Conservation (phyloP, 1,140 invertebrate genomes). For the Drosophila arawakana region DNA sequence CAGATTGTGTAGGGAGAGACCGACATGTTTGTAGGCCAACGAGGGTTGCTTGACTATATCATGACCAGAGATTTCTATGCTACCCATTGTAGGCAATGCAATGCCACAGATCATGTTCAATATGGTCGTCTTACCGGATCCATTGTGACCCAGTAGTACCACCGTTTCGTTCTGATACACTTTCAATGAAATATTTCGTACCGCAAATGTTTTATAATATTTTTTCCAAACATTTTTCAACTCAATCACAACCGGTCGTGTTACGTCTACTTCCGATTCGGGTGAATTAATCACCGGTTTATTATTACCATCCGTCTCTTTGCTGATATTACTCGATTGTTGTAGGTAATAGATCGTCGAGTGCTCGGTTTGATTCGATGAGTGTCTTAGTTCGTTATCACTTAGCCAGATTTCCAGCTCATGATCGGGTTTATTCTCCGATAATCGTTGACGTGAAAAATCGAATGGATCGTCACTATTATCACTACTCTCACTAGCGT, state of each 20-base stretch:
- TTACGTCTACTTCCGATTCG: neutral
- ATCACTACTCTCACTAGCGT: neutral
- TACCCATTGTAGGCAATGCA: constrained; percentile 13
- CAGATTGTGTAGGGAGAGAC: neutral
- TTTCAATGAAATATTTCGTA: constrained; percentile 29
- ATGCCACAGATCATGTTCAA: constrained; percentile 44
- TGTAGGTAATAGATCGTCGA: neutral
- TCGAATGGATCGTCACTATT: neutral
- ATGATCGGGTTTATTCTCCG: neutral
- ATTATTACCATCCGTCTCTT: neutral
- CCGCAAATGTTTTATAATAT: constrained; percentile 21
- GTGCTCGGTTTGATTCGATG: neutral
- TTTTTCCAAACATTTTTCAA: constrained; percentile 49
- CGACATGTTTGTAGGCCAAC: constrained; percentile 7
- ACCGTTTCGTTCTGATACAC: constrained; percentile 51
- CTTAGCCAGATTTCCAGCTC: constrained; percentile 2
- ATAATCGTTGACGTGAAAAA: neutral
- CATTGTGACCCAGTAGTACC: constrained; percentile 53
- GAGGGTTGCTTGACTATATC: constrained; percentile 1
- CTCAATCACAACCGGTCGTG: constrained; percentile 13
- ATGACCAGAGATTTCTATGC: constrained; percentile 25
- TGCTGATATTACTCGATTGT: neutral
- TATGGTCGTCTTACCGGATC: constrained; percentile 51
- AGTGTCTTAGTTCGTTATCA: neutral
- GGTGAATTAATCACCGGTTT: neutral